Percentiles rank a stretch among this genome's conserved stretches.
Evolutionary conservation across 2,888 invertebrate genomes (phyloP).

Genomic region (Oscheius sp.): DNA sequence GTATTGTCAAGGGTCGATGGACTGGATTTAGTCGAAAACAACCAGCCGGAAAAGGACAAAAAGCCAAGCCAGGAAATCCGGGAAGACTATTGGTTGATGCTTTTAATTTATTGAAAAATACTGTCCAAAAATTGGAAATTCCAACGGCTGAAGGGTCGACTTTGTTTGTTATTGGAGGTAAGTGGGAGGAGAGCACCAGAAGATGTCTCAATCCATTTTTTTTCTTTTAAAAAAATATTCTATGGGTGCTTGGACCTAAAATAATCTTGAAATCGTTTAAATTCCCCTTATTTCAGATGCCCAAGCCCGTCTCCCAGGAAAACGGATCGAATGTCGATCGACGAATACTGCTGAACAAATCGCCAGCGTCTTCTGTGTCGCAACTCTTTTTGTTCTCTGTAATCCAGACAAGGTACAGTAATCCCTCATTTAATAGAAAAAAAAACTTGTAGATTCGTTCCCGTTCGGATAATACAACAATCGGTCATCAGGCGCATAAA

Average conservation of each 20-base stretch:
- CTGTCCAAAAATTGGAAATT: conserved; percentile 73
- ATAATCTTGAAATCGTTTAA: too few relatives aligned
- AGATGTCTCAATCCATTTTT: too few relatives aligned
- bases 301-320: conserved; percentile 71
- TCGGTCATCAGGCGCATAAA: conserved; percentile 72
- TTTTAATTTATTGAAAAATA: conserved; percentile 72
- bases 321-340: conserved; percentile 71
- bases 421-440: neutral
- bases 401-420: conserved; percentile 74
- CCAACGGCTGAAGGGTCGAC: conserved; percentile 71
- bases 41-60: conserved; percentile 54
- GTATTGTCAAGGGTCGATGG: conserved; percentile 76
- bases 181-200: neutral
- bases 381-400: conserved; percentile 76
- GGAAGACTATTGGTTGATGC: conserved; percentile 70
- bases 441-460: conserved; percentile 52
- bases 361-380: conserved; percentile 75
- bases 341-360: conserved; percentile 75
- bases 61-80: conserved; percentile 66
- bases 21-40: conserved; percentile 73
- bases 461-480: conserved; percentile 62
- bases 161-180: conserved; percentile 71
- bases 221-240: too few relatives aligned
- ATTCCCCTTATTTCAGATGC: conserved; percentile 64
- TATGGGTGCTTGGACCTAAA: too few relatives aligned